A percentile compares a stretch with the other conserved stretches of the same genome.
These are phyloP conservation scores for Channa argus DNA, from an alignment of 2,113 vertebrate species.

Conservation along the genomic window DNA sequence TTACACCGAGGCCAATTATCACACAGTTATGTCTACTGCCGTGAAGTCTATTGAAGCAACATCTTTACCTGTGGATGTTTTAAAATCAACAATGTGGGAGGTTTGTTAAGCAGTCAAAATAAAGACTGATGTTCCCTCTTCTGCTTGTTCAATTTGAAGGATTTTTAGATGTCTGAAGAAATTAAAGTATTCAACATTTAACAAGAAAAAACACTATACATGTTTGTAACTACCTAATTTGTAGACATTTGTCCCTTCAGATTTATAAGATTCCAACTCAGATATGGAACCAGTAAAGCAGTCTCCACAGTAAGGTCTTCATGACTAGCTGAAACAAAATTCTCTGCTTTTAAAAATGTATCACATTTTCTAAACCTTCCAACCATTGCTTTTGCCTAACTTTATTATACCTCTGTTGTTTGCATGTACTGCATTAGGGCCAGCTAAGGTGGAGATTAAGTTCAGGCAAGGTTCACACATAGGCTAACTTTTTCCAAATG, in stretches of 20 bases:
- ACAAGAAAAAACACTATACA: neutral
- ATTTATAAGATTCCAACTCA: neutral
- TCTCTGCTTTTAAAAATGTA: constrained; percentile 23
- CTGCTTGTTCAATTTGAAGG: neutral
- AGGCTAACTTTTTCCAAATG: constrained; percentile 69
- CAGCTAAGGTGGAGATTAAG: constrained; percentile 21
- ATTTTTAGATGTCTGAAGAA: neutral
- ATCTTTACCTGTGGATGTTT: too few relatives aligned
- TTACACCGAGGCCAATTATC: too few relatives aligned
- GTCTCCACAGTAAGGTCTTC: constrained; percentile 6
- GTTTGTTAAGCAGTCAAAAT: neutral
- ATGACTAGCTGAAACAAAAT: constrained; percentile 3
- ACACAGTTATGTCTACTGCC: too few relatives aligned
- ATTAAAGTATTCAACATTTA: neutral
- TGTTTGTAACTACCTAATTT: neutral
- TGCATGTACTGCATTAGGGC: constrained; percentile 4
- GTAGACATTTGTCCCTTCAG: neutral
- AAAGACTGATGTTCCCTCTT: neutral
- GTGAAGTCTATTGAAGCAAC: too few relatives aligned
- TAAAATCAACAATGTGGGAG: neutral
- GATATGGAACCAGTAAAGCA: too few relatives aligned
- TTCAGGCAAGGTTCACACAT: constrained; percentile 56
- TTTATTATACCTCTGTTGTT: constrained; percentile 31
- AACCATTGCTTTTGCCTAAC: neutral
- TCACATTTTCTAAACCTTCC: constrained; percentile 15